Conservation (phyloP, 2,113 vertebrate species). For the Trichechus manatus region DNA sequence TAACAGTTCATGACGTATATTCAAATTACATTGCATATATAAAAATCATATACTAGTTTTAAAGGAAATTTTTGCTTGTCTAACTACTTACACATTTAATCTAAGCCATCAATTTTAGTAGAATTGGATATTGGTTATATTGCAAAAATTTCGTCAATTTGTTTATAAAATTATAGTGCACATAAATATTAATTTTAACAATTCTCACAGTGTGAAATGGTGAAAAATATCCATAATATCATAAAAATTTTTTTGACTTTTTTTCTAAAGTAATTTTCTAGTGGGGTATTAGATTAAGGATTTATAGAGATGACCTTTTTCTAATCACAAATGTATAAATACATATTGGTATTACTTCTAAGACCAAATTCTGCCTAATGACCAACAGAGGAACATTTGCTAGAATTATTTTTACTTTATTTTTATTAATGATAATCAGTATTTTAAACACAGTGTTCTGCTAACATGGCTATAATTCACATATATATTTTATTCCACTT, state of each 20-base stretch:
- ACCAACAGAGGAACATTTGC: slow-evolving; percentile 9
- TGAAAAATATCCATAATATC: slow-evolving; percentile 21
- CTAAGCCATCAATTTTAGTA: not conserved
- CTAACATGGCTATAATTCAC: slow-evolving; percentile 23
- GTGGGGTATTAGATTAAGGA: not conserved
- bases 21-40: not conserved
- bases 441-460: slow-evolving; percentile 31
- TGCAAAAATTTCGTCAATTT: not conserved
- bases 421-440: not conserved
- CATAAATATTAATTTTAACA: slow-evolving; percentile 44
- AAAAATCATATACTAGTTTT: not conserved
- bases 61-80: not conserved
- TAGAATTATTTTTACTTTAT: not conserved
- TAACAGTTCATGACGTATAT: not conserved
- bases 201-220: not conserved
- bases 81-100: slow-evolving; percentile 23
- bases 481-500: slow-evolving; percentile 27
- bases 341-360: not conserved
- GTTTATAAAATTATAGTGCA: slow-evolving; percentile 6
- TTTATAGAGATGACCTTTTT: slow-evolving; percentile 38
- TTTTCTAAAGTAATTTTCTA: not conserved
- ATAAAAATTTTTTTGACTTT: not conserved
- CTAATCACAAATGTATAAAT: slow-evolving; percentile 46
- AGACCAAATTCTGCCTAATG: slow-evolving; percentile 33
- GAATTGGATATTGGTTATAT: not conserved